These are phyloP conservation scores for Andrena marginata DNA, from an alignment of 2,888 invertebrate species.

Conservation along the genomic window DNA sequence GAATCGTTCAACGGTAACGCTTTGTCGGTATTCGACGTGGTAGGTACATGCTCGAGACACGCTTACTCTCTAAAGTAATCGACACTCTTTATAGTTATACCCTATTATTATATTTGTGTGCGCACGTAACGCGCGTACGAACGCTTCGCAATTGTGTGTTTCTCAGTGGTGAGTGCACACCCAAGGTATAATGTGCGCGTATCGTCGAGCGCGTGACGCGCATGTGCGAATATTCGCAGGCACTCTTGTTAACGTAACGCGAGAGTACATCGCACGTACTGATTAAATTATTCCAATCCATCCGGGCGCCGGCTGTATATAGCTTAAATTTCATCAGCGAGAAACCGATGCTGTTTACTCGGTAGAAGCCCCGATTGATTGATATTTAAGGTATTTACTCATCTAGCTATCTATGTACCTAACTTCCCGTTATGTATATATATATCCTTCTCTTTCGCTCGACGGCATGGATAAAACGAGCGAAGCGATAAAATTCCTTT, in stretches of 20 bases:
- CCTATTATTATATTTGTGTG: conserved; percentile 34
- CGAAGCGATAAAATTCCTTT: conserved; percentile 28
- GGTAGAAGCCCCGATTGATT: background rate
- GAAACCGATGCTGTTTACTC: background rate
- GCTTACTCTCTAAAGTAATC: conserved; percentile 28
- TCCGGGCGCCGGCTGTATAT: background rate
- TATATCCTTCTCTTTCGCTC: conserved; percentile 4
- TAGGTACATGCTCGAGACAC: conserved; percentile 1
- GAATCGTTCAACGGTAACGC: background rate
- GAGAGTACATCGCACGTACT: conserved; percentile 38
- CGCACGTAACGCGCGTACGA: too few relatives aligned
- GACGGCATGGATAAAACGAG: conserved; percentile 7
- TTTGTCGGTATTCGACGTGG: conserved; percentile 16
- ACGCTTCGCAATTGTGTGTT: conserved; percentile 13
- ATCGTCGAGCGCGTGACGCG: background rate
- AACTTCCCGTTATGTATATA: conserved; percentile 5
- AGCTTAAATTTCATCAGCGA: background rate
- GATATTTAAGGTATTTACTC: conserved; percentile 20
- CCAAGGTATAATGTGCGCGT: conserved; percentile 40
- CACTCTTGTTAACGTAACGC: conserved; percentile 57
- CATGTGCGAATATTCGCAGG: conserved; percentile 56
- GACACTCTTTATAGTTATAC: conserved; percentile 12
- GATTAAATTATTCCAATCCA: conserved; percentile 5
- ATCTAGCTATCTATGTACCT: conserved; percentile 23
- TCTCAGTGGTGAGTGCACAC: conserved; percentile 16